Conservation (phyloP, 2,113 vertebrate species). For the Ginglymostoma cirratum region DNA sequence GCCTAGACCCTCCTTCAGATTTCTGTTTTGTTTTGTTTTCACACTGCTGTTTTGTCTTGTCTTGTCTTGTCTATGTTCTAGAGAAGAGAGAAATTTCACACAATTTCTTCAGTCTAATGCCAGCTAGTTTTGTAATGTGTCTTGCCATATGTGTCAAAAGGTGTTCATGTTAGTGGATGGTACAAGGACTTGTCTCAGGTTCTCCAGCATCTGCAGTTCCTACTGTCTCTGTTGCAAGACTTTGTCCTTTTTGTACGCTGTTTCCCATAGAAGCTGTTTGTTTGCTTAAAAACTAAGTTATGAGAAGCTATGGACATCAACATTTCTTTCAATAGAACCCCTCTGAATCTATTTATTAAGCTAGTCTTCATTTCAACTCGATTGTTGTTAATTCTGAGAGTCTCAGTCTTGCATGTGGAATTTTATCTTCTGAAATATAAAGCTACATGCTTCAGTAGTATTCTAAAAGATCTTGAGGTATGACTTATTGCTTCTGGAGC, state of each 20-base stretch:
- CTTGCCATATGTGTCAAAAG: not conserved
- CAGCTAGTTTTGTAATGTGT: not conserved
- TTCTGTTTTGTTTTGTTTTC: no score
- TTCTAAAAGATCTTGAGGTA: not conserved
- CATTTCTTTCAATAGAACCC: not conserved
- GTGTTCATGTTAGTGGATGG: not conserved
- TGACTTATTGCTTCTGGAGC: not conserved
- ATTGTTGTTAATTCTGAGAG: not conserved
- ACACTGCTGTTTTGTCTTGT: not conserved
- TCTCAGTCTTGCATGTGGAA: not conserved
- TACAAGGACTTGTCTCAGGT: not conserved
- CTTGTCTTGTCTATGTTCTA: no score
- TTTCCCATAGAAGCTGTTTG: not conserved
- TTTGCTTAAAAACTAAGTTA: not conserved
- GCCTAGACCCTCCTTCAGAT: no score
- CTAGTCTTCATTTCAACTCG: not conserved
- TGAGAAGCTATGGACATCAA: not conserved
- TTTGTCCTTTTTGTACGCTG: not conserved
- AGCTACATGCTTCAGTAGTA: not conserved
- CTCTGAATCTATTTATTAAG: not conserved
- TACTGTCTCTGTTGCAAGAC: no score
- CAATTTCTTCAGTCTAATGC: not conserved
- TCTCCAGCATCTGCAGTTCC: no score
- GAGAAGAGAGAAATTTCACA: not conserved
- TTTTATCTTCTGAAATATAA: not conserved